Percentiles rank a stretch among this genome's conserved stretches.
phyloP scores from a whole-genome alignment of 2,888 invertebrate genomes.

The Cerastoderma edule region DNA sequence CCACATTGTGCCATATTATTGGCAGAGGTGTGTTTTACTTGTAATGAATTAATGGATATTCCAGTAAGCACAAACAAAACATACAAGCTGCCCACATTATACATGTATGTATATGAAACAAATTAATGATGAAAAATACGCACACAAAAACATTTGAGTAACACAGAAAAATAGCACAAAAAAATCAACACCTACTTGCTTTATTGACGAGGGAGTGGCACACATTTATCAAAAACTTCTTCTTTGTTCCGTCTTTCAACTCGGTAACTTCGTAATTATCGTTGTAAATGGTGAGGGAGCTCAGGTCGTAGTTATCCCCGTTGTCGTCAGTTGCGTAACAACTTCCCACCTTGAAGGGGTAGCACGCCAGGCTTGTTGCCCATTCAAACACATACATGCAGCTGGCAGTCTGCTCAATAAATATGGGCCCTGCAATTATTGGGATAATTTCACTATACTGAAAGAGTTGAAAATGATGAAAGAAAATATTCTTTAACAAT shows the following conservation, averaged over 20 bases:
- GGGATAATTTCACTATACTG: too few species aligned
- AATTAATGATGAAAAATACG: too few species aligned
- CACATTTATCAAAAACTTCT: conserved; percentile 74
- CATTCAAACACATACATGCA: conserved; percentile 78
- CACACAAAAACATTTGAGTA: too few species aligned
- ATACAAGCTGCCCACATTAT: too few species aligned
- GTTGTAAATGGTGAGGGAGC: conserved; percentile 59
- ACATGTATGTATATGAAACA: too few species aligned
- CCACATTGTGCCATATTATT: too few species aligned
- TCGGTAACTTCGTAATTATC: conserved; percentile 70
- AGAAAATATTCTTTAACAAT: too few species aligned
- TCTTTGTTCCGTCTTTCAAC: conserved; percentile 31
- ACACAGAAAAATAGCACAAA: neutral
- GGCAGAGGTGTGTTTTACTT: too few species aligned
- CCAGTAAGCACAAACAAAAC: too few species aligned
- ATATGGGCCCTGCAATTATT: conserved; percentile 50
- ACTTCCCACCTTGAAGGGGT: conserved; percentile 66
- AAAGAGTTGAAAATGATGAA: too few species aligned
- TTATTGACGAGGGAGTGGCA: conserved; percentile 76
- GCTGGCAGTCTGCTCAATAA: conserved; percentile 66
- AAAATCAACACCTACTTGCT: conserved; percentile 62
- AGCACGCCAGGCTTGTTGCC: conserved; percentile 74
- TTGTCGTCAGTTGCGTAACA: conserved; percentile 47
- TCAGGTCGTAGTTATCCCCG: conserved; percentile 68
- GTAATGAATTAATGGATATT: too few species aligned